Evolutionary conservation across 1,140 invertebrate genomes (phyloP).

Genomic region (Harlomillsia oculata): DNA sequence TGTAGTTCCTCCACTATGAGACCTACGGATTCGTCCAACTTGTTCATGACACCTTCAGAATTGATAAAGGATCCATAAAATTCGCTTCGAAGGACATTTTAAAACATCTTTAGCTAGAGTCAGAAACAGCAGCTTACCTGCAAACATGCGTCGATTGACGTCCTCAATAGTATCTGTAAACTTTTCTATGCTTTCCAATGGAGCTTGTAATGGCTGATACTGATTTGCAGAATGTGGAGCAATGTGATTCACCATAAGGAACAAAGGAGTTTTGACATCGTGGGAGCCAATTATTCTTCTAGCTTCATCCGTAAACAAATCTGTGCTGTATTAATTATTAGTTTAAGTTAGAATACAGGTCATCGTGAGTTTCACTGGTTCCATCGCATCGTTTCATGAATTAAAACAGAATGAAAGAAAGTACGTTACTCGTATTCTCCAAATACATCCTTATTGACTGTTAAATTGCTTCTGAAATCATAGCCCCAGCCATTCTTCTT

Average conservation of each 20-base stretch:
- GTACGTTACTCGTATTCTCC: constrained; percentile 39
- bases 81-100: neutral
- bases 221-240: constrained; percentile 72
- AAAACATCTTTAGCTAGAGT: neutral
- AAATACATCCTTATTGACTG: constrained; percentile 25
- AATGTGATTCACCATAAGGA: constrained; percentile 74
- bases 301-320: constrained; percentile 68
- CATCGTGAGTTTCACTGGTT: too few species aligned
- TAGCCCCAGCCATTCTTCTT: constrained; percentile 34
- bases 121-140: constrained; percentile 49
- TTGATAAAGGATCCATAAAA: neutral
- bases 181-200: constrained; percentile 55
- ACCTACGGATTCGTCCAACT: constrained; percentile 77
- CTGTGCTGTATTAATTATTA: constrained; percentile 81
- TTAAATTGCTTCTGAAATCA: constrained; percentile 37
- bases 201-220: constrained; percentile 67
- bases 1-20: constrained; percentile 59
- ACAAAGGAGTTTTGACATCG: constrained; percentile 53
- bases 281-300: constrained; percentile 58
- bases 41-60: constrained; percentile 61
- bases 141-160: constrained; percentile 60
- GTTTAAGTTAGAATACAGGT: too few species aligned
- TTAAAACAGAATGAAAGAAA: too few species aligned
- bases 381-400: too few species aligned
- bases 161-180: constrained; percentile 57